phyloP scores from a whole-genome alignment of 1,140 invertebrate genomes.

The Acyrthosiphon pisum region DNA sequence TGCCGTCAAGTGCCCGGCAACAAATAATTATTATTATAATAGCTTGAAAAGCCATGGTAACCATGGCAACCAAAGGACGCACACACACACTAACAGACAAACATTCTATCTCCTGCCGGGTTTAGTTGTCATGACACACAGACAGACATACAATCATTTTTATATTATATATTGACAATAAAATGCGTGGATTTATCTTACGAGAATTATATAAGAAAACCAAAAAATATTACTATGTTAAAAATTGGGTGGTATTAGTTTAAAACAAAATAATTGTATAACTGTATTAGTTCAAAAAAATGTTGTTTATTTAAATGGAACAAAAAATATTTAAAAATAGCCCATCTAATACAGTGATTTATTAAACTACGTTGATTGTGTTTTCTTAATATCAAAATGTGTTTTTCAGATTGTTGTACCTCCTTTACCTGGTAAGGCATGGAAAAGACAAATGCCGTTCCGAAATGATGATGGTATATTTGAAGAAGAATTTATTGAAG shows the following conservation, averaged over 20 bases:
- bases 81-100: no score
- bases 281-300: no score
- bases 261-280: not conserved
- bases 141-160: no score
- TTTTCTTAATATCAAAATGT: not conserved
- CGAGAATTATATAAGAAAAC: not conserved
- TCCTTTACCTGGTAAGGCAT: slow-evolving; percentile 95
- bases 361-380: not conserved
- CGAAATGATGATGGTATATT: slow-evolving; percentile 98
- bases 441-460: slow-evolving; percentile 98
- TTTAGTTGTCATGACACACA: no score
- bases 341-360: not conserved
- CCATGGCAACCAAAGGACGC: no score
- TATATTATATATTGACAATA: no score
- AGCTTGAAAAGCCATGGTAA: no score
- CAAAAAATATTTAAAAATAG: not conserved
- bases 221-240: no score
- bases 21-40: no score
- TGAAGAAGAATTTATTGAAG: slow-evolving; percentile 99
- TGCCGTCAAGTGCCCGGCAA: no score
- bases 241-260: not conserved
- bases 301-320: not conserved
- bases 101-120: no score
- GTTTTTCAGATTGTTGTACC: slow-evolving; percentile 92
- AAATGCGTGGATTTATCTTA: not conserved